These are phyloP conservation scores for Dendropsophus ebraccatus DNA, from an alignment of 2,113 vertebrate genomes.

Conservation along the genomic window DNA sequence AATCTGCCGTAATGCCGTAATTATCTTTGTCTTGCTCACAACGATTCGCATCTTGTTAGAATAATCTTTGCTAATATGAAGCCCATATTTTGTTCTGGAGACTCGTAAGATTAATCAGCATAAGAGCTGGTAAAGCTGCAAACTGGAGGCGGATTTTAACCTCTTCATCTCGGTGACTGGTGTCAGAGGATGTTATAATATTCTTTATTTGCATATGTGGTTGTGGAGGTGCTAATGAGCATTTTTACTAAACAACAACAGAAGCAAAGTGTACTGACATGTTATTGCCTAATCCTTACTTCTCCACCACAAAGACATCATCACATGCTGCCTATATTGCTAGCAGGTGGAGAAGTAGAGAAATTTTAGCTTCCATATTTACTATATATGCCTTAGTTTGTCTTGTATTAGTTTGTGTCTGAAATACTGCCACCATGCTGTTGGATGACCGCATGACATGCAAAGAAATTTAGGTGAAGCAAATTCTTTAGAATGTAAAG, in stretches of 20 bases:
- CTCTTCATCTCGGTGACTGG: not conserved
- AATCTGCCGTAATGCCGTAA: slow-evolving; percentile 58
- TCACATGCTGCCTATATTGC: not conserved
- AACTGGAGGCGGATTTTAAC: slow-evolving; percentile 37
- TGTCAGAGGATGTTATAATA: not conserved
- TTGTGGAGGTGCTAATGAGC: not conserved
- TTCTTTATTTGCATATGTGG: not conserved
- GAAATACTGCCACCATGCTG: no score
- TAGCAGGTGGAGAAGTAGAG: no score
- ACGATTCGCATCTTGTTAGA: slow-evolving; percentile 56
- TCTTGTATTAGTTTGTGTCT: no score
- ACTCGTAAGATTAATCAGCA: slow-evolving; percentile 53
- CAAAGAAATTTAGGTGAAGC: no score
- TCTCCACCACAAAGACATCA: not conserved
- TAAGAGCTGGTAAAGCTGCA: not conserved
- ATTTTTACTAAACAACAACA: not conserved
- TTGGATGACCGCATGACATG: no score
- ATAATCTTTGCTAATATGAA: slow-evolving; percentile 57
- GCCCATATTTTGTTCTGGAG: slow-evolving; percentile 55
- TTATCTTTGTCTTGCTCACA: slow-evolving; percentile 56
- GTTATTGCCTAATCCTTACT: no score
- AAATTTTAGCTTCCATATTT: no score
- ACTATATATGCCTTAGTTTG: no score
- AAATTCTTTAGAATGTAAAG: no score
- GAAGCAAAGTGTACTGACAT: not conserved